These are phyloP conservation scores for Oenanthe oenanthe DNA, from an alignment of 2,113 vertebrate genomes.

Conservation along the genomic window DNA sequence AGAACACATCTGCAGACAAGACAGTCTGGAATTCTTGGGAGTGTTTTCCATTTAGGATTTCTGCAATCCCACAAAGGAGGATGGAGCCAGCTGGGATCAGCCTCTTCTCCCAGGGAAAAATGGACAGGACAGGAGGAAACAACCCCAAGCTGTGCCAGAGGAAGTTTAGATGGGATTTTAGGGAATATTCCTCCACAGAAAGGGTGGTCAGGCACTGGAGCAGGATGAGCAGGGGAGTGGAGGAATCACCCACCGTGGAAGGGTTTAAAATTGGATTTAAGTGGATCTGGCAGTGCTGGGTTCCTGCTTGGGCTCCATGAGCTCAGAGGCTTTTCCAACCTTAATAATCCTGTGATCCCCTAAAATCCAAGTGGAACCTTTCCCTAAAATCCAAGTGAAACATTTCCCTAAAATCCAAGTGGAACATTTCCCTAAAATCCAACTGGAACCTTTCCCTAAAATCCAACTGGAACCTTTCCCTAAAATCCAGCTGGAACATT, in stretches of 20 bases:
- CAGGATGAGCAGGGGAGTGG: not conserved
- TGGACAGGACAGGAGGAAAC: not conserved
- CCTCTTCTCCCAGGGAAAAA: not conserved
- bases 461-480: not conserved
- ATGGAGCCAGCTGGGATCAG: not conserved
- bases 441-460: not conserved
- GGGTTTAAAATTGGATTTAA: not conserved
- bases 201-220: not conserved
- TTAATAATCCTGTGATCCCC: not conserved
- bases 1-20: not conserved
- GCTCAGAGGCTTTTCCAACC: not conserved
- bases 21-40: too few relatives aligned
- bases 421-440: not conserved
- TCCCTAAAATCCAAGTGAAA: not conserved
- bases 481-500: not conserved
- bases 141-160: not conserved
- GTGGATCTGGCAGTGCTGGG: not conserved
- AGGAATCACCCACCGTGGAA: not conserved
- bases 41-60: not conserved
- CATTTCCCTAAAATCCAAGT: not conserved
- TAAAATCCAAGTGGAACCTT: not conserved
- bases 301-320: not conserved
- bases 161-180: not conserved
- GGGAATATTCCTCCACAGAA: not conserved
- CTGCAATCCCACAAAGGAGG: not conserved